These are phyloP conservation scores for Cyphomyrmex costatus DNA, from an alignment of 1,140 invertebrate genomes.

Conservation along the genomic window DNA sequence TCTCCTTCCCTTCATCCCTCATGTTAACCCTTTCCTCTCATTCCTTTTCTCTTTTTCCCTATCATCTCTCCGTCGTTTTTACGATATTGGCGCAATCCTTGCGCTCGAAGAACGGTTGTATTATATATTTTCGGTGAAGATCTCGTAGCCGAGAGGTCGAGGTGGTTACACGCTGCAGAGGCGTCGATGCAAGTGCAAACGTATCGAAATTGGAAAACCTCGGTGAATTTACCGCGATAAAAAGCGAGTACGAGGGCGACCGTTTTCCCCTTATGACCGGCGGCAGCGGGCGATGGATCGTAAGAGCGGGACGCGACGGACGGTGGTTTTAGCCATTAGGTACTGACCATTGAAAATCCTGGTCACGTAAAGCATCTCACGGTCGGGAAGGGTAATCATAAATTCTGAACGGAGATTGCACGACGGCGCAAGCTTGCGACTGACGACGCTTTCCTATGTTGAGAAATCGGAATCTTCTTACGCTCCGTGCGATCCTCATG, in stretches of 20 bases:
- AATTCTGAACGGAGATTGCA: constrained; percentile 79
- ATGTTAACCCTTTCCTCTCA: constrained; percentile 8
- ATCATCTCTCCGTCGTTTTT: constrained; percentile 42
- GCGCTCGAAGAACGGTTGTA: constrained; percentile 29
- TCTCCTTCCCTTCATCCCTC: background rate
- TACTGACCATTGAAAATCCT: constrained; percentile 73
- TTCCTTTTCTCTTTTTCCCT: constrained; percentile 1
- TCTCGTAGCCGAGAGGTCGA: constrained; percentile 4
- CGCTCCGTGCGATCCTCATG: background rate
- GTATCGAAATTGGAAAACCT: constrained; percentile 60
- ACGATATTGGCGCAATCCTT: constrained; percentile 56
- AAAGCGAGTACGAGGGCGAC: constrained; percentile 28
- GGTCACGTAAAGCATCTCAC: constrained; percentile 81
- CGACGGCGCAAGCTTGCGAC: constrained; percentile 67
- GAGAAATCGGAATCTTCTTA: constrained; percentile 44
- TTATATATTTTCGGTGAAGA: constrained; percentile 44
- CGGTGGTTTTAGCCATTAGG: constrained; percentile 67
- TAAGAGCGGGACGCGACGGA: constrained; percentile 42
- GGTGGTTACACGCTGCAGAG: background rate
- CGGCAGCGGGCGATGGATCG: constrained; percentile 26
- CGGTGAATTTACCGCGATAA: constrained; percentile 54
- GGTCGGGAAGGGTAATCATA: constrained; percentile 78
- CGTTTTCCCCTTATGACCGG: constrained; percentile 47
- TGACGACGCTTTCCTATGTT: constrained; percentile 69
- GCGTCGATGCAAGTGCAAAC: constrained; percentile 39